Conservation (phyloP, 2,888 invertebrate species). For the Lydus trimaculatus region DNA sequence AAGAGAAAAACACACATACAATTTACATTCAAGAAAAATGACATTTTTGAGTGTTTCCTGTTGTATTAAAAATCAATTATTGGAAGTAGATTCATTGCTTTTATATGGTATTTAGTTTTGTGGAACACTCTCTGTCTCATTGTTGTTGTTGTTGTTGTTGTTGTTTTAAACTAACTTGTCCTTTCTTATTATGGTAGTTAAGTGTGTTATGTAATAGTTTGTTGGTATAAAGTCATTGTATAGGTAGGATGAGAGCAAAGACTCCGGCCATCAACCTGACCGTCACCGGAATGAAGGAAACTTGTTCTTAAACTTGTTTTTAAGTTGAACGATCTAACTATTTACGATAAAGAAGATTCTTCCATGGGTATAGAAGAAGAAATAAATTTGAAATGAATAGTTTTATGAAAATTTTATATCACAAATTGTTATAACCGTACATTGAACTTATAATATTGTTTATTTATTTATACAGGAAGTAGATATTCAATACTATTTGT, state of each 20-base stretch:
- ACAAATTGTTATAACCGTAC: background rate
- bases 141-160: too few species aligned
- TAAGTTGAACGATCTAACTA: constrained; percentile 28
- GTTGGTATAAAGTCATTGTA: constrained; percentile 35
- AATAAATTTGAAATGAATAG: background rate
- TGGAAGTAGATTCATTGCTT: constrained; percentile 24
- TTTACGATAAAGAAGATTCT: constrained; percentile 15
- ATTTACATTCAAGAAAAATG: background rate
- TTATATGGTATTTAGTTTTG: constrained; percentile 40
- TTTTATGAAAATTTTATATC: background rate
- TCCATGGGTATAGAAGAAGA: background rate
- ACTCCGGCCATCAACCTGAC: constrained; percentile 48
- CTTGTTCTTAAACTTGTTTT: constrained; percentile 41
- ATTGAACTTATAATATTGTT: background rate
- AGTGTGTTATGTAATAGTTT: constrained; percentile 23
- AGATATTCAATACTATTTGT: background rate
- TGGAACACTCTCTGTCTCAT: constrained; percentile 46
- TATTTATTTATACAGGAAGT: background rate
- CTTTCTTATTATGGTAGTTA: constrained; percentile 35
- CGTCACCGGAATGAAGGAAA: constrained; percentile 39
- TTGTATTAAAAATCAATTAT: too few species aligned
- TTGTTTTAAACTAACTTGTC: constrained; percentile 17
- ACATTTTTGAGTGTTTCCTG: too few species aligned
- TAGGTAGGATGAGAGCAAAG: constrained; percentile 13
- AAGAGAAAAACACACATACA: background rate